Base-by-base conservation (phyloP, 2,888 invertebrate species). In the Brenthis daphne region DNA sequence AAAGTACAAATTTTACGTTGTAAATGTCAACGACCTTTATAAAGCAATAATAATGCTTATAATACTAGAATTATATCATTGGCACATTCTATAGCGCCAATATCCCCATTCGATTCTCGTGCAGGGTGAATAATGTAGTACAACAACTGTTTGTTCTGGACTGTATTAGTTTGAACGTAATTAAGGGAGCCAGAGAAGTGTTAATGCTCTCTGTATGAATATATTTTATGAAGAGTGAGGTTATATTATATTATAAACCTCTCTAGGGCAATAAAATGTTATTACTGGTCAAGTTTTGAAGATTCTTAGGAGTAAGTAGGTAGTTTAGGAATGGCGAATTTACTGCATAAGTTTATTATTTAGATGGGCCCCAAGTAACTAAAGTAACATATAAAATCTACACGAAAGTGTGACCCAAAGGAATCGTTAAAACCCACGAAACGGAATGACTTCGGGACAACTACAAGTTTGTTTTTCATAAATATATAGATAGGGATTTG, bases 361-460 rank as follows among this genome's bases (percentile, higher is more conserved):
- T 65, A 56, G 55, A 55, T 51, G 51, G 64, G 47, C 65, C 73
- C 76, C 76, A 73, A 74, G 74, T 64, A 69, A 64, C 70, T 70
- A 69, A 72, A 71, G 70, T 70, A 70, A 75, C 70, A 60, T 70
- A 73, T 74, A 73, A 73, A 73, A 77, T 74, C 70, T 73, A 77
- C 77, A 76, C 81, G 78, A 79, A 81, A 84, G 83, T 85, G 82
- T 75, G 81, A 75, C 87, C 86, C 87, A 73, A 74, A 82, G 85
- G 87, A 80, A 78, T 79, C 82, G 82, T 87, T 83, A 73, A 73
- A 72, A 71, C 76, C 68, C 68, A 74, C 74, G 68, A 75, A 76
- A 79, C 80, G 77, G 77, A 80, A 79, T 78, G 81, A 80, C 79
- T 80, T 76, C 71, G 75, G 75, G 78, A 84, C 70, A 70, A 74